Conservation (phyloP, 2,888 invertebrate genomes). For the Oasisia sp. region DNA sequence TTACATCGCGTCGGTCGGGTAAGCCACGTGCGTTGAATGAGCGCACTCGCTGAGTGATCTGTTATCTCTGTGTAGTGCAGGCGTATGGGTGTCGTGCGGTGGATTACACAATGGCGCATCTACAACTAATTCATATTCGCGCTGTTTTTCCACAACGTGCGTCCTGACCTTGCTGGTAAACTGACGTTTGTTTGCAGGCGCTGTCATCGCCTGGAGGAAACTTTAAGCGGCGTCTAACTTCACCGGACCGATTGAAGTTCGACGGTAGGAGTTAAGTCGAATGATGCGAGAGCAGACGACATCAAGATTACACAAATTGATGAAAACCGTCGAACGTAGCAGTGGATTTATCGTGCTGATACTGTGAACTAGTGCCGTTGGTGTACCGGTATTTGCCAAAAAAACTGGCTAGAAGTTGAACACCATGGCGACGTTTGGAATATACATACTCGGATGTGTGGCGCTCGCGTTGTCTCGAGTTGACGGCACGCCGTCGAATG, state of each 20-base stretch:
- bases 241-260: background rate
- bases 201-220: background rate
- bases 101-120: constrained; percentile 8
- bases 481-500: background rate
- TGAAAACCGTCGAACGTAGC: background rate
- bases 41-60: background rate
- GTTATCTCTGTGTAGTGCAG: background rate
- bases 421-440: constrained; percentile 6
- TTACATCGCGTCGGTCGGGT: constrained; percentile 8
- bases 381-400: background rate
- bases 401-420: background rate
- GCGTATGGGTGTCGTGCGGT: background rate
- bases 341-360: background rate
- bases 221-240: background rate
- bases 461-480: background rate
- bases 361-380: background rate
- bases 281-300: background rate
- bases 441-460: background rate
- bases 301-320: background rate
- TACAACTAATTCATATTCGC: background rate
- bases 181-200: background rate
- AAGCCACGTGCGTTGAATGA: background rate
- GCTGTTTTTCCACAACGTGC: background rate
- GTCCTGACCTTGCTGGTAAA: constrained; percentile 1
- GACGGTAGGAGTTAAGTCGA: background rate